Base-by-base conservation (phyloP, 2,113 vertebrate genomes). In the Chelonoidis abingdonii region DNA sequence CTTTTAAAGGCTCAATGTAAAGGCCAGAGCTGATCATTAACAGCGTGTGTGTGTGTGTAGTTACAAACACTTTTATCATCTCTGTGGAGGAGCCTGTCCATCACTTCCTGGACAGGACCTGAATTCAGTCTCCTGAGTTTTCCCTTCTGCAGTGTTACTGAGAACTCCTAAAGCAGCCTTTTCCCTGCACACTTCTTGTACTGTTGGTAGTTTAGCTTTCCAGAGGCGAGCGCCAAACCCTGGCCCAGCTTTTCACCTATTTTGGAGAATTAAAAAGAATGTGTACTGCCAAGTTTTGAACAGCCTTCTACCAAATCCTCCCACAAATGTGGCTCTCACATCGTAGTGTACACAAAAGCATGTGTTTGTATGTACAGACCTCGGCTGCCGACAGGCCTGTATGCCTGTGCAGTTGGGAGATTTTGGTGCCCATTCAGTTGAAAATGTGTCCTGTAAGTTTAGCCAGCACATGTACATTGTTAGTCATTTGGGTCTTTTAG, bases 221-320 rank as follows among this genome's bases (percentile, higher is more conserved):
- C 35, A 35, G 35, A 31, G 31, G 31, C 6, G 2, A 65, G 31
- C 14, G 3, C 29, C 62, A 65, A 19, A 16, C 31, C 31, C 31
- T 65, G 31, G 62, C 14, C 14, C 29, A 65, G 62, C 62, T 65
- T 65, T 65, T 65, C 62, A 65, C n/a, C 62, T 65, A 17, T 92
- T 94, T 94, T 92, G 85, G 56, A 92, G 92, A 62, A 92, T 88
- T 92, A 92, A 95, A 92, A 84, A 81, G 57, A 87, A 89, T 86
- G 25, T 41, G 19, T 44, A 41, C 72, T 7, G 12, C 31, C 17
- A 17, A 7, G 8, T 65, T 65, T 65, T 65, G 57, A 35, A 13
- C 72, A 75, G 41, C 41, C 76, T 93, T 95, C 88, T 44, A 50
- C 84, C 80, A 80, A 52, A 82, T 78, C 91, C 94, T 95, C 85